These are phyloP conservation scores for Vandiemenella viatica DNA, from an alignment of 2,888 invertebrate species.

Conservation along the genomic window DNA sequence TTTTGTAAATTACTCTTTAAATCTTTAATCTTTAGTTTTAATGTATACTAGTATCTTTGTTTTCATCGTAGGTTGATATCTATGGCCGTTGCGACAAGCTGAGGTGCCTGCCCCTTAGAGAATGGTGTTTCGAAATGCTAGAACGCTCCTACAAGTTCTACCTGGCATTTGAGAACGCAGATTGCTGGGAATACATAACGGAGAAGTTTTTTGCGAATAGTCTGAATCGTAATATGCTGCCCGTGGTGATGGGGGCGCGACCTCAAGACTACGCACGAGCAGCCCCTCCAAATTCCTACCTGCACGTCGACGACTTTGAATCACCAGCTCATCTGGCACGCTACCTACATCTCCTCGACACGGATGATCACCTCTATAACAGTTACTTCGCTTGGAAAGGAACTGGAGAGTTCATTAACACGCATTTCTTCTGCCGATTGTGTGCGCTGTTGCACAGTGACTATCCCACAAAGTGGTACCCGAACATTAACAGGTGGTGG, in stretches of 20 bases:
- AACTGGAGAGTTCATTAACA: constrained; percentile 32
- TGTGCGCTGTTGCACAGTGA: constrained; percentile 37
- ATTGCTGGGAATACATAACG: constrained; percentile 89
- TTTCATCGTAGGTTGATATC: no score
- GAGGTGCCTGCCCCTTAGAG: background rate
- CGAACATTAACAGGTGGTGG: constrained; percentile 33
- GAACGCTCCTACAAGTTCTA: constrained; percentile 70
- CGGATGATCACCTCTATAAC: constrained; percentile 34
- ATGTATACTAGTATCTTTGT: no score
- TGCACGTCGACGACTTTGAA: constrained; percentile 38
- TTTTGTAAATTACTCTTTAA: no score
- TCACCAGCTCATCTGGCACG: constrained; percentile 32
- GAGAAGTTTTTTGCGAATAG: constrained; percentile 96
- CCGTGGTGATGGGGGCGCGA: constrained; percentile 37
- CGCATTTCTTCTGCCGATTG: constrained; percentile 39
- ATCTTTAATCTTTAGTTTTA: no score
- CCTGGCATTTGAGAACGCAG: constrained; percentile 92
- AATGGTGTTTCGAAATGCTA: background rate
- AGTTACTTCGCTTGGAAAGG: constrained; percentile 44
- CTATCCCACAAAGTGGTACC: constrained; percentile 21
- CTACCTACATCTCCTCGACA: constrained; percentile 32
- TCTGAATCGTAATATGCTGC: constrained; percentile 39
- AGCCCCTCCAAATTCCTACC: constrained; percentile 32
- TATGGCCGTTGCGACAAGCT: background rate
- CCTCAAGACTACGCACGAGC: constrained; percentile 32